Evolutionary conservation across 2,797 vertebrate species (phyloP).

Genomic region (Triplophysa bombifrons): DNA sequence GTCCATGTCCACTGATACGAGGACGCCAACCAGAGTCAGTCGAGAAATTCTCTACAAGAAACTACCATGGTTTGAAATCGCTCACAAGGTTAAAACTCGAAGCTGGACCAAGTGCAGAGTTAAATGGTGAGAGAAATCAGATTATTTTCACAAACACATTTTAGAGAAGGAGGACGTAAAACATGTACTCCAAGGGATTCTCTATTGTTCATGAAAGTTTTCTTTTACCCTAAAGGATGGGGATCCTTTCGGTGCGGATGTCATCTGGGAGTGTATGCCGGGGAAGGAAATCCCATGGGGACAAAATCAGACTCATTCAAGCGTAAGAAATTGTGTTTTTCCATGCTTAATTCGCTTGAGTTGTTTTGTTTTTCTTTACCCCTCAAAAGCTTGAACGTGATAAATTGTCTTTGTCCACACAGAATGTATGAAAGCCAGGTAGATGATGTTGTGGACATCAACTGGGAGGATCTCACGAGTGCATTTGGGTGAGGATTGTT

Average conservation of each 20-base stretch:
- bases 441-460: slow-evolving; percentile 77
- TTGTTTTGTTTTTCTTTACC: not conserved
- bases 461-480: slow-evolving; percentile 81
- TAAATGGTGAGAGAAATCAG: slow-evolving; percentile 69
- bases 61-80: slow-evolving; percentile 70
- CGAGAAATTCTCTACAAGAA: slow-evolving; percentile 63
- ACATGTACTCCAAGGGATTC: not conserved
- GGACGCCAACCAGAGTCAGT: slow-evolving; percentile 36
- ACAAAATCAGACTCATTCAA: slow-evolving; percentile 70
- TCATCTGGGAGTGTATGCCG: not conserved
- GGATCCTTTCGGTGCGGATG: slow-evolving; percentile 57
- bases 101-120: slow-evolving; percentile 72
- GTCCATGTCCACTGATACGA: not conserved
- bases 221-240: slow-evolving; percentile 63
- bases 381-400: not conserved
- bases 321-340: slow-evolving; percentile 59
- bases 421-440: slow-evolving; percentile 78
- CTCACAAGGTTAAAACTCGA: slow-evolving; percentile 62
- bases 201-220: not conserved
- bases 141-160: not conserved
- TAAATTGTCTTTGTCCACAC: slow-evolving; percentile 42
- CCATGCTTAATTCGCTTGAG: not conserved
- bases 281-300: slow-evolving; percentile 30
- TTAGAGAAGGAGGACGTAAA: not conserved
- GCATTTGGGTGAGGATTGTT: slow-evolving; percentile 78